These are phyloP conservation scores for Peromyscus attwateri DNA, from an alignment of 2,797 vertebrate genomes.

Conservation along the genomic window DNA sequence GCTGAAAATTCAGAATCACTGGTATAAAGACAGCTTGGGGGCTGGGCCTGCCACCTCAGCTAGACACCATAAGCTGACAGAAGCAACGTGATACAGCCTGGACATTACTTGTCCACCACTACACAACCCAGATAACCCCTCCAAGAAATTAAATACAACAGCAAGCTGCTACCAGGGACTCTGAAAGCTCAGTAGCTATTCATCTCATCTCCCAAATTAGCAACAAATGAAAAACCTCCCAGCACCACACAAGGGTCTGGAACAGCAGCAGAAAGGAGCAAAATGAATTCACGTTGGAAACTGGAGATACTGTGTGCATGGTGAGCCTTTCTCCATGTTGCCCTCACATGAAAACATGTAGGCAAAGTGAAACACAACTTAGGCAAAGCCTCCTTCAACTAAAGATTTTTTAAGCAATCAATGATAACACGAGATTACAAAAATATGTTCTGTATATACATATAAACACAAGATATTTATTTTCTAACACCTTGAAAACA, in stretches of 20 bases:
- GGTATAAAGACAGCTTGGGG: slow-evolving; percentile 45
- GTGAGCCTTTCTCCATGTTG: not conserved
- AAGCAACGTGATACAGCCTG: not conserved
- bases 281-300: not conserved
- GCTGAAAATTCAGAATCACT: slow-evolving; percentile 72
- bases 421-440: not conserved
- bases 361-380: not conserved
- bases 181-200: not conserved
- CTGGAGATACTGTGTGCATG: not conserved
- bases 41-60: not conserved
- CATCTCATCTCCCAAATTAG: slow-evolving; percentile 15
- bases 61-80: slow-evolving; percentile 12
- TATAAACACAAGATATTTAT: not conserved
- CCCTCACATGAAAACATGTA: not conserved
- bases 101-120: not conserved
- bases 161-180: not conserved
- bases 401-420: not conserved
- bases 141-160: not conserved
- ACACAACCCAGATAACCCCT: not conserved
- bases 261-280: not conserved
- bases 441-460: not conserved
- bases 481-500: not conserved
- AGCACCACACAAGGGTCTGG: not conserved
- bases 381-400: not conserved
- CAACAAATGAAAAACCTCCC: slow-evolving; percentile 6